phyloP scores from a whole-genome alignment of 2,888 invertebrate genomes.

The Noctua pronuba region DNA sequence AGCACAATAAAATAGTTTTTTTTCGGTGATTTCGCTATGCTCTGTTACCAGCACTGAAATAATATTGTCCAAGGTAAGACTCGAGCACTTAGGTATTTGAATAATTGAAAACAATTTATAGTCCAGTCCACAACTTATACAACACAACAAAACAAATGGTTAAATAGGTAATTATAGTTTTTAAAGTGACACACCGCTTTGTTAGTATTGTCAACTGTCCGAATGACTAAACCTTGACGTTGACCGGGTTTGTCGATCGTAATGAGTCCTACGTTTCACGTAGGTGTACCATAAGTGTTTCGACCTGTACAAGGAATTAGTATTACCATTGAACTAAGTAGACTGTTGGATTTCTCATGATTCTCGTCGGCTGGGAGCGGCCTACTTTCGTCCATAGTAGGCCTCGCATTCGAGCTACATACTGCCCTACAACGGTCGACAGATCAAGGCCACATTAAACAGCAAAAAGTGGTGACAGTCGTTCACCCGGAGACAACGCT shows the following conservation, averaged over 20 bases:
- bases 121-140: not conserved
- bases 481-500: constrained; percentile 79
- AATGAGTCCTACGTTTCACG: constrained; percentile 55
- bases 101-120: constrained; percentile 37
- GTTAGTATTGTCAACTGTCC: constrained; percentile 24
- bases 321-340: constrained; percentile 70
- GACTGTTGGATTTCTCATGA: constrained; percentile 81
- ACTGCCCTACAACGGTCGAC: constrained; percentile 82
- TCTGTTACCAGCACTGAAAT: constrained; percentile 53
- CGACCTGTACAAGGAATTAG: constrained; percentile 65
- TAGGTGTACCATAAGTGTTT: constrained; percentile 59
- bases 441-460: constrained; percentile 80
- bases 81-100: constrained; percentile 18
- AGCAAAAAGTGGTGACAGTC: constrained; percentile 80
- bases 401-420: constrained; percentile 73
- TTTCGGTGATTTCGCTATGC: constrained; percentile 44
- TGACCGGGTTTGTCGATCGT: constrained; percentile 17
- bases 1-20: constrained; percentile 47
- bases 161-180: constrained; percentile 16
- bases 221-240: constrained; percentile 33
- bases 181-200: constrained; percentile 15
- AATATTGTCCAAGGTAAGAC: constrained; percentile 30
- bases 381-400: constrained; percentile 82
- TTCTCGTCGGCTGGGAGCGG: constrained; percentile 79
- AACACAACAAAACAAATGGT: constrained; percentile 17